phyloP scores from a whole-genome alignment of 1,140 invertebrate species.

The Hycleus cichorii region DNA sequence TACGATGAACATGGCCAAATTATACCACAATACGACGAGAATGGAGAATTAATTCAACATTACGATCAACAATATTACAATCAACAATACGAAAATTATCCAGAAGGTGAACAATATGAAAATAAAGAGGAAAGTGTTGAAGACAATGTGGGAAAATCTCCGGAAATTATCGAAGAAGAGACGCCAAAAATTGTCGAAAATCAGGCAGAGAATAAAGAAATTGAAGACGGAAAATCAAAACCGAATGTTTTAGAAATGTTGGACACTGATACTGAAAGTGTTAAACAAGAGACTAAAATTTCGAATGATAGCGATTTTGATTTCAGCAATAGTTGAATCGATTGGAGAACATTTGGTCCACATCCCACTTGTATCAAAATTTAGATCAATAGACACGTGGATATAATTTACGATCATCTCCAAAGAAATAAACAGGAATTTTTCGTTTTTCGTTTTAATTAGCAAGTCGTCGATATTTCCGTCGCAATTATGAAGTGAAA shows the following conservation, averaged over 20 bases:
- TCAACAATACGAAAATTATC: constrained; percentile 1
- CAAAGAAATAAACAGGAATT: too few relatives aligned
- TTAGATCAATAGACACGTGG: too few relatives aligned
- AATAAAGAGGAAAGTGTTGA: neutral
- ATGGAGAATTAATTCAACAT: constrained; percentile 1
- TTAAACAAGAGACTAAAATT: constrained; percentile 12
- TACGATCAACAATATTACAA: constrained; percentile 6
- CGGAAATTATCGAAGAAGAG: too few relatives aligned
- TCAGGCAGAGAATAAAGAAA: too few relatives aligned
- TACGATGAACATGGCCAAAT: constrained; percentile 5
- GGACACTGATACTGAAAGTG: constrained; percentile 26
- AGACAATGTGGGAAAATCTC: neutral
- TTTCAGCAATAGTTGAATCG: constrained; percentile 5
- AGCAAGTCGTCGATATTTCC: too few relatives aligned
- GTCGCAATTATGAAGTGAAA: too few relatives aligned
- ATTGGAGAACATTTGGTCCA: neutral
- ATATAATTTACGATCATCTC: too few relatives aligned
- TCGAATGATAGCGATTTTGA: constrained; percentile 11
- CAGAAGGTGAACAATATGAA: neutral
- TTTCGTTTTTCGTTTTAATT: too few relatives aligned
- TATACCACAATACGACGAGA: constrained; percentile 9
- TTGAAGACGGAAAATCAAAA: too few relatives aligned
- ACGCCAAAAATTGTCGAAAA: too few relatives aligned
- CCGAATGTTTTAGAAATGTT: constrained; percentile 21
- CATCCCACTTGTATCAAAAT: too few relatives aligned